Percentiles rank a stretch among this genome's conserved stretches.
phyloP scores from a whole-genome alignment of 2,113 vertebrate genomes.

The Channa argus region DNA sequence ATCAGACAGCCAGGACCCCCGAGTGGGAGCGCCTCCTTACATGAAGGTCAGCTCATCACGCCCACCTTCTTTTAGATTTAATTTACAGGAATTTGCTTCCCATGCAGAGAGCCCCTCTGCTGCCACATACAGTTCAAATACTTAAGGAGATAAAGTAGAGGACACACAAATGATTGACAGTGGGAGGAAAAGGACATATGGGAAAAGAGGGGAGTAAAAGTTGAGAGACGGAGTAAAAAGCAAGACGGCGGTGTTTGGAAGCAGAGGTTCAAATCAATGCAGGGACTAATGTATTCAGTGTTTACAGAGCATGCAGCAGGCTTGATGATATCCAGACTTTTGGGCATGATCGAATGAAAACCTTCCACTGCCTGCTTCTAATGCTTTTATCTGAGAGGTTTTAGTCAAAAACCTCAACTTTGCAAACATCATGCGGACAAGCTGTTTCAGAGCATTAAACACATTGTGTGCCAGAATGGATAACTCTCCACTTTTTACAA shows the following conservation, averaged over 20 bases:
- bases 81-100: conserved; percentile 7
- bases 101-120: not conserved
- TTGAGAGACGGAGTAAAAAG: conserved; percentile 28
- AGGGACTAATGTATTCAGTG: conserved; percentile 73
- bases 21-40: conserved; percentile 22
- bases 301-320: conserved; percentile 70
- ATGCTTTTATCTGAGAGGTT: conserved; percentile 56
- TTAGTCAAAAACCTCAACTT: conserved; percentile 25
- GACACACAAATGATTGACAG: conserved; percentile 28
- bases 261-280: conserved; percentile 69
- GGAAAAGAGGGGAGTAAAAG: conserved; percentile 23
- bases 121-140: not conserved
- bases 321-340: conserved; percentile 81
- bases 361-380: conserved; percentile 62
- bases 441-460: not conserved
- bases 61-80: conserved; percentile 11
- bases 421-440: conserved; percentile 13
- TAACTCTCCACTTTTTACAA: not conserved
- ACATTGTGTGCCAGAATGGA: not conserved
- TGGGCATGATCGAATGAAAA: conserved; percentile 77
- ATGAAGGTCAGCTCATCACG: conserved; percentile 45
- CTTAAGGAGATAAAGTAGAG: not conserved
- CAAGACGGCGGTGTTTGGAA: conserved; percentile 49
- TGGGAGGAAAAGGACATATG: conserved; percentile 9
- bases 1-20: conserved; percentile 54